These are phyloP conservation scores for Hiodon alosoides DNA, from an alignment of 2,113 vertebrate genomes.

Conservation along the genomic window DNA sequence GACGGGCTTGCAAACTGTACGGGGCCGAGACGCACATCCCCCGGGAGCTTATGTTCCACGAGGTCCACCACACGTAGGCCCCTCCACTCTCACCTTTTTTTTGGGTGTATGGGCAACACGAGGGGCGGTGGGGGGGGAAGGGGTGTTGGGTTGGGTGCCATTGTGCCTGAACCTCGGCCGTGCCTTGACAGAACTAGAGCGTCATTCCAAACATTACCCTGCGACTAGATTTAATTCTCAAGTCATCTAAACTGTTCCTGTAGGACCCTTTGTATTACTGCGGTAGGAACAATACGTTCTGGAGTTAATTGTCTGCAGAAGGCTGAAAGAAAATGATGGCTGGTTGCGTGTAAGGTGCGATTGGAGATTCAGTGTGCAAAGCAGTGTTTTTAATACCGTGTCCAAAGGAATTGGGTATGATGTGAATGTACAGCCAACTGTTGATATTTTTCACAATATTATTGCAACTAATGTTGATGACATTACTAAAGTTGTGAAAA, in stretches of 20 bases:
- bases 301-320: background rate
- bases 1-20: conserved; percentile 70
- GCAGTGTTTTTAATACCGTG: too few relatives aligned
- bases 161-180: conserved; percentile 33
- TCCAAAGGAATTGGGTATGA: too few relatives aligned
- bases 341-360: too few relatives aligned
- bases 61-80: conserved; percentile 81
- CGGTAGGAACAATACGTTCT: background rate
- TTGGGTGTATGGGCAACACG: background rate
- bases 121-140: conserved; percentile 12
- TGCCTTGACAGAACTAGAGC: conserved; percentile 44
- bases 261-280: too few relatives aligned
- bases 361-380: too few relatives aligned
- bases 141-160: background rate
- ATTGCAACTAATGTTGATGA: too few relatives aligned
- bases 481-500: too few relatives aligned
- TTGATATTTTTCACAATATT: too few relatives aligned
- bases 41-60: conserved; percentile 84
- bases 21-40: conserved; percentile 84
- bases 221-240: conserved; percentile 27
- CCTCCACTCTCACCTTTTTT: background rate
- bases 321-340: too few relatives aligned
- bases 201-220: conserved; percentile 19
- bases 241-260: background rate
- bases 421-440: too few relatives aligned